Evolutionary conservation across 2,797 vertebrate species (phyloP).

Genomic region (Typhlichthys eigenmanni): DNA sequence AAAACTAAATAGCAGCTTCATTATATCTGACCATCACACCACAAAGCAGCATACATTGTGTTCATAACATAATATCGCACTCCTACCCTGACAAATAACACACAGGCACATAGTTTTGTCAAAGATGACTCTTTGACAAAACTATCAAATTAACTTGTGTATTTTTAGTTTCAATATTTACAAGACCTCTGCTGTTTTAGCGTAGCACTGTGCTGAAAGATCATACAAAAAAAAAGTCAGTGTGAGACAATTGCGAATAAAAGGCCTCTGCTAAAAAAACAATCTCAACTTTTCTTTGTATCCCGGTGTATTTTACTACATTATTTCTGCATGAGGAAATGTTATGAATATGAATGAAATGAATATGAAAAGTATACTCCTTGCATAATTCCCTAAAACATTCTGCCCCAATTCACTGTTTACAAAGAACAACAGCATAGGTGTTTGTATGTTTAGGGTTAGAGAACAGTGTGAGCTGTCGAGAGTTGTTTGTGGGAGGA

Average conservation of each 20-base stretch:
- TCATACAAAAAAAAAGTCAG: slow-evolving; percentile 9
- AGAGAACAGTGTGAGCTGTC: too few relatives aligned
- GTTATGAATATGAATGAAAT: not conserved
- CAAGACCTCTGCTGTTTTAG: not conserved
- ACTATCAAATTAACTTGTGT: slow-evolving; percentile 3
- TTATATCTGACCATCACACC: slow-evolving; percentile 41
- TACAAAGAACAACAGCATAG: too few relatives aligned
- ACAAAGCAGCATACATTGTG: slow-evolving; percentile 11
- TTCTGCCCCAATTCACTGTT: too few relatives aligned
- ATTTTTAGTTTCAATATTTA: not conserved
- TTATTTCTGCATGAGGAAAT: not conserved
- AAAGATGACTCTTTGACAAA: slow-evolving; percentile 8
- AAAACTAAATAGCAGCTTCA: slow-evolving; percentile 6
- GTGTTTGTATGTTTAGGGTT: too few relatives aligned
- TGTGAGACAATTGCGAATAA: slow-evolving; percentile 1
- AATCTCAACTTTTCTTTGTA: not conserved
- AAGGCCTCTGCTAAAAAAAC: slow-evolving; percentile 1
- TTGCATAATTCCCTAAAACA: too few relatives aligned
- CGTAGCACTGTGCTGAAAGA: not conserved
- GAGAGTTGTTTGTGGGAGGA: too few relatives aligned
- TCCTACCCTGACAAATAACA: slow-evolving; percentile 2
- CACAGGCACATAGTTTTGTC: not conserved
- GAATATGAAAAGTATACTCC: not conserved
- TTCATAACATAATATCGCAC: slow-evolving; percentile 25
- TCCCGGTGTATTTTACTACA: not conserved